Conservation (phyloP, 2,797 vertebrate genomes). For the Meriones psammophilus region DNA sequence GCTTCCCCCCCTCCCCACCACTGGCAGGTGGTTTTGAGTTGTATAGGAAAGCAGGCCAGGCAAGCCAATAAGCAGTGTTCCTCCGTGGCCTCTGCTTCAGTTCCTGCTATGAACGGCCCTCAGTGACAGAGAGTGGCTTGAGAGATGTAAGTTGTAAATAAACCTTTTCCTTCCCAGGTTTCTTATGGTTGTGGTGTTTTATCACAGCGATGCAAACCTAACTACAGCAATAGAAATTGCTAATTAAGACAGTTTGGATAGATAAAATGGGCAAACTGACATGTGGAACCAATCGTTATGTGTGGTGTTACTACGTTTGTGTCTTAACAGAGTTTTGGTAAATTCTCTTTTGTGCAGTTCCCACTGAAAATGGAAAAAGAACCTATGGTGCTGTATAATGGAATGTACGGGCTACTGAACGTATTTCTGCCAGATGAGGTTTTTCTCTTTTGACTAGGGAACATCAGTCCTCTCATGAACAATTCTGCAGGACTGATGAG, state of each 20-base stretch:
- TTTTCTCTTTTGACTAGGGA: not conserved
- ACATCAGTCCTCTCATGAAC: not conserved
- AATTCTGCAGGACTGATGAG: not conserved
- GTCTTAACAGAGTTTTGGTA: not conserved
- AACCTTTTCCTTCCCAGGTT: not conserved
- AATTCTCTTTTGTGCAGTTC: not conserved
- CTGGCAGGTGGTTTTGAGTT: not conserved
- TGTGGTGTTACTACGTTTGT: not conserved
- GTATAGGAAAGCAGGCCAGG: not conserved
- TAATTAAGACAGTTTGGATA: not conserved
- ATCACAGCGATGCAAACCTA: not conserved
- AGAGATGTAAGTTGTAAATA: not conserved
- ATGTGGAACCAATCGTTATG: not conserved
- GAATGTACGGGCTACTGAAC: not conserved
- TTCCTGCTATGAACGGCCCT: not conserved
- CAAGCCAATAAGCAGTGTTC: not conserved
- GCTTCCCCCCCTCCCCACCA: not conserved
- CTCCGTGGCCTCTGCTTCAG: not conserved
- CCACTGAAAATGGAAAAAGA: not conserved
- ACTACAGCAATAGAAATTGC: not conserved
- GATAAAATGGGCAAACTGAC: not conserved
- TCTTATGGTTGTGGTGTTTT: not conserved
- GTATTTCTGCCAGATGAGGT: constrained; percentile 30
- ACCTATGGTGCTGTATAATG: not conserved
- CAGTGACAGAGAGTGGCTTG: not conserved